These are phyloP conservation scores for Lasioglossum pauxillum DNA, from an alignment of 2,888 invertebrate genomes.

Conservation along the genomic window DNA sequence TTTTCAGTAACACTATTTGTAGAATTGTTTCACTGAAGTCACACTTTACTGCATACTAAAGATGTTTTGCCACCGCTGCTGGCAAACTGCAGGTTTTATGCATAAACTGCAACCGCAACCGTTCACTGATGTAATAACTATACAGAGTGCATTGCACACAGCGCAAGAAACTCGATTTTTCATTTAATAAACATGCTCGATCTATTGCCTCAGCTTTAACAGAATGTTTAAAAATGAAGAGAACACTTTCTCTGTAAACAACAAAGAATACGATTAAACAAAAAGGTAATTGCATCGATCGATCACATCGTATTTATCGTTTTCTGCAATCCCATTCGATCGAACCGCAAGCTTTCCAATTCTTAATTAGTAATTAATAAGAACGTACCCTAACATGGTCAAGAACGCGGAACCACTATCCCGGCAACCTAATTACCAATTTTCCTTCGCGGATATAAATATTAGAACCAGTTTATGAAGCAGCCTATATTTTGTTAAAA, in stretches of 20 bases:
- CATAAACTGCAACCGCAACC: not conserved
- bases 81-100: not conserved
- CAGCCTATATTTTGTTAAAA: not conserved
- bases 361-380: not conserved
- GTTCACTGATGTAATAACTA: not conserved
- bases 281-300: not conserved
- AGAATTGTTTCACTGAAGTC: not conserved
- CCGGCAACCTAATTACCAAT: not conserved
- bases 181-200: not conserved
- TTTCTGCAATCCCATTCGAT: not conserved
- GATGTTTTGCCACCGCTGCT: not conserved
- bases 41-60: not conserved
- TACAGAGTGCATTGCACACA: not conserved
- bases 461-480: not conserved
- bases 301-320: not conserved
- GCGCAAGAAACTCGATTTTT: not conserved
- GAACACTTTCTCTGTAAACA: not conserved
- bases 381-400: not conserved
- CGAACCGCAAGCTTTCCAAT: not conserved
- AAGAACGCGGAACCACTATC: not conserved
- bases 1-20: not conserved
- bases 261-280: not conserved
- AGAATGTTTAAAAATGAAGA: not conserved
- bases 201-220: not conserved
- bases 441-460: not conserved